Base-by-base conservation (phyloP, 2,797 vertebrate genomes). In the Tragelaphus eurycerus region DNA sequence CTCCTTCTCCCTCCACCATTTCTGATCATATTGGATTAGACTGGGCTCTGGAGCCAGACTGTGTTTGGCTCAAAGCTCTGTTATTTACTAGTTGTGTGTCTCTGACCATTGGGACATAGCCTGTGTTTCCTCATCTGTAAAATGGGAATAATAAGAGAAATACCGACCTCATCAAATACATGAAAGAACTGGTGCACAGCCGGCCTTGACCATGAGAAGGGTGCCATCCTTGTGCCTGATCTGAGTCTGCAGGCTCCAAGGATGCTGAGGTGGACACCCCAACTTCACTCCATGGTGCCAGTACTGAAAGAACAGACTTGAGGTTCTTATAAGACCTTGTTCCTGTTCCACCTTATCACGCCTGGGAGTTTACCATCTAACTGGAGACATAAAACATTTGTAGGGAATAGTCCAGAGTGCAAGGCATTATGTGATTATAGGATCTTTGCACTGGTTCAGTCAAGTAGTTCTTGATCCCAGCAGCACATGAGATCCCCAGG, bases 301-400 rank as follows among this genome's bases (percentile, higher is more conserved):
- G 27, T 15, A 11, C 31, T 21, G n/a, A 90, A 82, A 52, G 57
- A 90, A 78, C 1, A 2, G 55, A 62, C 50, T 90, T 46, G 7
- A 27, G 23, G n/a, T 48, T 74, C 54, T 54, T 57, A 0, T 9
- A 43, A 86, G 78, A 79, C 82, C 62, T 82, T 52, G 21, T 54
- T 97, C 29, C 43, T 64, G 2, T 67, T 54, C 64, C 86, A 50
- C 17, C 9, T 86, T 76, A 86, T 78, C 54, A 46, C 27, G 34
- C 60, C 6, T 23, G 54, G 74, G 86, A 76, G n/a, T 74, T 89
- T 38, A 60, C 78, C 48, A 74, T 84, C 79, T 92, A 64, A 92
- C n/a, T 48, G n/a, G 34, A 85, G 88, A 50, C n/a, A 59, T 31
- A 71, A 90, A 81, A 43, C 55, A 21, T 21, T 57, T 48, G 7